These are phyloP conservation scores for Melanotaenia trifasciata DNA, from an alignment of 2,797 vertebrate genomes.

Conservation along the genomic window DNA sequence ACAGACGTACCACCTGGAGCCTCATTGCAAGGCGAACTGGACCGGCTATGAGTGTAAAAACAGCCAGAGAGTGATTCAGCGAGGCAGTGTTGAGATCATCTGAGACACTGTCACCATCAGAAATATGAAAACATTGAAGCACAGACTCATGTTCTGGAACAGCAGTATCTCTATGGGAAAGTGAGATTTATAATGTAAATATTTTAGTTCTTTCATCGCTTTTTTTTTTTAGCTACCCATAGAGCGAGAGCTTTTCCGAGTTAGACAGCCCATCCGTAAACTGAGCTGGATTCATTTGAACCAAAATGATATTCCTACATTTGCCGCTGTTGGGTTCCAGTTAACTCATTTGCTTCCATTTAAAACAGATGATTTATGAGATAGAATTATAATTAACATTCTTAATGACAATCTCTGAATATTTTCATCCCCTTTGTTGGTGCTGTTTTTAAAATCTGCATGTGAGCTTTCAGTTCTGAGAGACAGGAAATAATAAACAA, in stretches of 20 bases:
- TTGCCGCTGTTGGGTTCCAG: neutral
- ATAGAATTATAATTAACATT: neutral
- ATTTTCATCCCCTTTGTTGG: neutral
- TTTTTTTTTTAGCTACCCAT: neutral
- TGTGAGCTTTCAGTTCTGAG: neutral
- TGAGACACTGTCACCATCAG: conserved; percentile 1
- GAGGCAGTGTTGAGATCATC: neutral
- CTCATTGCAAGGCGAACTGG: conserved; percentile 39
- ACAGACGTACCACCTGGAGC: conserved; percentile 69
- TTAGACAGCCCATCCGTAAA: neutral
- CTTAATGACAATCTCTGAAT: neutral
- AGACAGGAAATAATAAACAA: neutral
- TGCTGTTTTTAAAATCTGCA: neutral
- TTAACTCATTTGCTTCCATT: neutral
- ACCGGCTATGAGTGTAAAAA: conserved; percentile 40
- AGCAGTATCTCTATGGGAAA: neutral
- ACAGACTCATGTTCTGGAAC: conserved; percentile 4
- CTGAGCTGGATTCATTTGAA: neutral
- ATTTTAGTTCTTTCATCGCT: neutral
- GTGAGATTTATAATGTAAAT: too few relatives aligned
- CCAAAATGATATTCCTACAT: neutral
- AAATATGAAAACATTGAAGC: conserved; percentile 11
- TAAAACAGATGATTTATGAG: neutral
- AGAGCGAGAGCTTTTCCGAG: too few relatives aligned
- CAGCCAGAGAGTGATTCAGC: conserved; percentile 26